Conservation (phyloP, 2,113 vertebrate species). For the Microtus pennsylvanicus region DNA sequence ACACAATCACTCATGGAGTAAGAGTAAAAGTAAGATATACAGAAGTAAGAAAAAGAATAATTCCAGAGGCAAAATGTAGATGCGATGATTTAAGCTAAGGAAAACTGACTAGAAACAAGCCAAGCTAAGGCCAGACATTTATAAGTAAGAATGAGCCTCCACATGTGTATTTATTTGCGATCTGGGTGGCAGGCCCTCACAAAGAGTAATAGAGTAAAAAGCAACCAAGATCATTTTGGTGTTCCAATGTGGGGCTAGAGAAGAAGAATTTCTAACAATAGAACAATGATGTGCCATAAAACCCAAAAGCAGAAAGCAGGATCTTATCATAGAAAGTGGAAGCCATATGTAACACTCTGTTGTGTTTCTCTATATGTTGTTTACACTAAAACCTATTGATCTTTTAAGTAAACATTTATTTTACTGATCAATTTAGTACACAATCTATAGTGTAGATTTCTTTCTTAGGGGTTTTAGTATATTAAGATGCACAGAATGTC, state of each 20-base stretch:
- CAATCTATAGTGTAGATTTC: neutral
- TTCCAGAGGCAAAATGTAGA: too few relatives aligned
- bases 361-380: neutral
- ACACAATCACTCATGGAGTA: too few relatives aligned
- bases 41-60: too few relatives aligned
- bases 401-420: neutral
- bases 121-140: too few relatives aligned
- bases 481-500: neutral
- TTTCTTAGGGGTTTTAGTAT: neutral
- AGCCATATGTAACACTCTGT: neutral
- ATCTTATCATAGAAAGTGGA: neutral
- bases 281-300: neutral
- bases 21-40: too few relatives aligned
- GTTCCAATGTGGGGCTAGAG: neutral
- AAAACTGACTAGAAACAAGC: too few relatives aligned
- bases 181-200: too few relatives aligned
- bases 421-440: constrained; percentile 13
- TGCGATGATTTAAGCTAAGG: too few relatives aligned
- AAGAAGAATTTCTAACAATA: neutral
- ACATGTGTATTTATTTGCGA: too few relatives aligned
- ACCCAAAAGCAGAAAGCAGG: constrained; percentile 27
- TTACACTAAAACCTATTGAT: neutral
- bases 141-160: too few relatives aligned
- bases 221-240: too few relatives aligned
- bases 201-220: too few relatives aligned